Evolutionary conservation across 2,113 vertebrate genomes (phyloP).

Genomic region (Perca flavescens): DNA sequence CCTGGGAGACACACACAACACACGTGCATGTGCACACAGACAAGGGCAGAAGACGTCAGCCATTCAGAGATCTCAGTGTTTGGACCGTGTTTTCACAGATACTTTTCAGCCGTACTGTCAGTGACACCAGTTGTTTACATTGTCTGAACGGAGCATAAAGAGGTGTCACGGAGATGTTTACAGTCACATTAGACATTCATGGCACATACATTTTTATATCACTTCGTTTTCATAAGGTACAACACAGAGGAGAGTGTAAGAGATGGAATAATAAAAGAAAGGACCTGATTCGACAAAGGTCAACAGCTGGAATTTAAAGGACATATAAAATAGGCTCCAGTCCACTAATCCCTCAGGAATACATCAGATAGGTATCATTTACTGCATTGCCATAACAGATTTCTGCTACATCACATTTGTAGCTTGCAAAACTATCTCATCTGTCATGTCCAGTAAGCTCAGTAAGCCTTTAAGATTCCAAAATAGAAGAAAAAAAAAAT

Average conservation of each 20-base stretch:
- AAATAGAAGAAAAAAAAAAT: slow-evolving; percentile 6
- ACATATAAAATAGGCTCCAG: slow-evolving; percentile 19
- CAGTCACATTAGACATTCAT: slow-evolving; percentile 41
- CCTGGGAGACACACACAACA: slow-evolving; percentile 74
- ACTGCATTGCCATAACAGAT: slow-evolving; percentile 36
- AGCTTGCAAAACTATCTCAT: slow-evolving; percentile 34
- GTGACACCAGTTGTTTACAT: slow-evolving; percentile 56
- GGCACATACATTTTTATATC: slow-evolving; percentile 29
- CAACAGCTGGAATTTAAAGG: slow-evolving; percentile 56
- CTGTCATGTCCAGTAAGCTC: slow-evolving; percentile 31
- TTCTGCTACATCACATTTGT: slow-evolving; percentile 49
- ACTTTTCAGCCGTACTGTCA: slow-evolving; percentile 22
- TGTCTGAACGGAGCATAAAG: slow-evolving; percentile 31
- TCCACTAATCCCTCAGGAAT: slow-evolving; percentile 46
- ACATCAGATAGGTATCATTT: slow-evolving; percentile 61
- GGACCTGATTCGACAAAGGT: slow-evolving; percentile 52
- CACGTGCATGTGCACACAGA: slow-evolving; percentile 30
- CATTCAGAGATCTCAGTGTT: slow-evolving; percentile 43
- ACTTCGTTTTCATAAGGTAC: slow-evolving; percentile 28
- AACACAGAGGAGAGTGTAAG: slow-evolving; percentile 16
- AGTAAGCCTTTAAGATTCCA: slow-evolving; percentile 27
- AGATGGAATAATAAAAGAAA: slow-evolving; percentile 40
- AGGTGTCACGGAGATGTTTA: slow-evolving; percentile 41
- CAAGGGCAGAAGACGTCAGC: slow-evolving; percentile 33
- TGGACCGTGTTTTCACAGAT: slow-evolving; percentile 56